Evolutionary conservation across 2,888 invertebrate species (phyloP), one percentile per base, ranked within the genome.

Genomic region (Platycheirus rosarum): DNA sequence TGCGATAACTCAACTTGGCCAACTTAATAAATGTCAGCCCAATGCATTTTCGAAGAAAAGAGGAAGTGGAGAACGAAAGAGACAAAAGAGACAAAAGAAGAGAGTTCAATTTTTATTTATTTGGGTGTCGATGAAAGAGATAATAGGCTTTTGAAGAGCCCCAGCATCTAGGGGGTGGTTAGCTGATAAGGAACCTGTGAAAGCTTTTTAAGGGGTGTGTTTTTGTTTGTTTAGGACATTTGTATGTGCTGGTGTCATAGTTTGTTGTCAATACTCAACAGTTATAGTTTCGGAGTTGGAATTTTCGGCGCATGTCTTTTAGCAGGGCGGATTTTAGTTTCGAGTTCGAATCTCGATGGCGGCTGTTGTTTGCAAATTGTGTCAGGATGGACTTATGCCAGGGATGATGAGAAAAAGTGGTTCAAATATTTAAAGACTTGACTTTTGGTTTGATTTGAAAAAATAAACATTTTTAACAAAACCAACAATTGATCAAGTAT

Each of bases 211-310:
- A 82, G 82, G 82, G 82, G 82, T 82, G 82, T 82, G 82, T 82
- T 82, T 82, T 82, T 82, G 82, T 82, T 82, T 82, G 82, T 82
- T 82, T 82, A 77, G 68, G 29, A 7, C 23, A 14, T 20, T 35
- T 29, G 46, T 48, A 60, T 63, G 82, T 82, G 16, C 71, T 62
- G 14, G 82, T 73, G 37, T 26, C 13, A 16, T 37, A 55, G 77
- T 68, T 82, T 82, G 68, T 82, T 82, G 76, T 82, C 82, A 77
- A 63, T 82, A 82, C 82, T 82, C 82, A 82, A 82, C 82, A 82
- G 82, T 82, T 82, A 82, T 82, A 82, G 82, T 77, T 82, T 82
- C 82, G 82, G 68, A 73, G 11, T 48, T 63, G 48, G 63, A 35
- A 63, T 49, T 48, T 49, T 63, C 29, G 8, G 77, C 82, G 82